Base-by-base conservation (phyloP, 2,113 vertebrate genomes). In the Boleophthalmus pectinirostris region DNA sequence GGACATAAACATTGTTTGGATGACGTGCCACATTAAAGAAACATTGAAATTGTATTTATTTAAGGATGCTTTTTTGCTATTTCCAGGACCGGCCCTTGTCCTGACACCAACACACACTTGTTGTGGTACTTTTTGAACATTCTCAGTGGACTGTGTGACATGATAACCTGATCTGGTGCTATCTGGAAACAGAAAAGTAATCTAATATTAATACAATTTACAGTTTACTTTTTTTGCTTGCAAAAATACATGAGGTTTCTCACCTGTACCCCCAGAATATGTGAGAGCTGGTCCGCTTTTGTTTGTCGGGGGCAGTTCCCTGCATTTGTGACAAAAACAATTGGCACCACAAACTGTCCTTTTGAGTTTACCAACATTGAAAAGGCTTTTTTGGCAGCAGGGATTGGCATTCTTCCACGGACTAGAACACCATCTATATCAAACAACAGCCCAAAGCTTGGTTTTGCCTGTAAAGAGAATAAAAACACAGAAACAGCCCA, bases 311-410 rank as follows among this genome's bases (percentile, higher is more conserved):
- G 94, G 82, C 95, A 96, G 64, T 97, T 96, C 72, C 96, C 96
- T 25, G 96, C 96, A 11, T 97, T 97, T n/a, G 96, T 97, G 74
- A 97, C 96, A 82, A 97, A 97, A 1, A 97, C 95, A 2, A 96
- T 93, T 2, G 96, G 96, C 85, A 96, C 93, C 83, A 94, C 76
- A 86, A 97, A 96, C 0, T 93, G 93, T 77, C 96, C 95, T 84
- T 92, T 93, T 80, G 94, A 80, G 73, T 95, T 86, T 25, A 97
- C 92, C 47, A 97, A 87, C 89, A 96, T 97, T 33, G 88, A 93
- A 23, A 97, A 96, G 2, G 96, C 94, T 76, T 87, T 92, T 70
- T 87, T 95, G 15, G 96, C 96, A 0, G 95, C 94, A 25, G 96
- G 95, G 75, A 97, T 96, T 0, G 93, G 96, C 16, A 94, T 94